Percentiles rank a stretch among this genome's conserved stretches.
Evolutionary conservation across 2,888 invertebrate genomes (phyloP).

Genomic region (Harpalus rufipes): DNA sequence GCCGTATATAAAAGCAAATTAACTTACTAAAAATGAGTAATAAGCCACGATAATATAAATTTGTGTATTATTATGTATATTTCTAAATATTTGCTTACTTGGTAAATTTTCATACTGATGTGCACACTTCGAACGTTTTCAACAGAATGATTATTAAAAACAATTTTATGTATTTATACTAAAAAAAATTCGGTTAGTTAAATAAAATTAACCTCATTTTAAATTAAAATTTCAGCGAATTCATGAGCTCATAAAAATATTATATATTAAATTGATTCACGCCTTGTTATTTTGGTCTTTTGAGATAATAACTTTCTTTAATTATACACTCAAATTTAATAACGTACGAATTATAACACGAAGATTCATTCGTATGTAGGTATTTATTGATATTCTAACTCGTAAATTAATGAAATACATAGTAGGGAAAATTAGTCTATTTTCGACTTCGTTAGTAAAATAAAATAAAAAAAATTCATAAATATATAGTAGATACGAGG

Average conservation of each 20-base stretch:
- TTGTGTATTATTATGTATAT: not conserved
- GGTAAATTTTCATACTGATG: conserved; percentile 52
- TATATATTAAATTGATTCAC: not conserved
- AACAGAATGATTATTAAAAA: conserved; percentile 7
- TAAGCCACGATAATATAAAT: too few relatives aligned
- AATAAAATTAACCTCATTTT: conserved; percentile 40
- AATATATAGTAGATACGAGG: too few relatives aligned
- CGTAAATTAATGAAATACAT: not conserved
- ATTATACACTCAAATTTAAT: conserved; percentile 36
- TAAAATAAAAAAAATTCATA: too few relatives aligned
- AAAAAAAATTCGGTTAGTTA: conserved; percentile 16
- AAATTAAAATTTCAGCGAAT: conserved; percentile 40
- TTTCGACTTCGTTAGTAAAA: too few relatives aligned
- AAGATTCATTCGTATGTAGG: not conserved
- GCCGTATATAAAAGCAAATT: too few relatives aligned
- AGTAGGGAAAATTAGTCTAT: too few relatives aligned
- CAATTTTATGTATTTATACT: conserved; percentile 49
- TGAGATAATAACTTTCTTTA: conserved; percentile 30
- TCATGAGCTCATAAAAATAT: conserved; percentile 11
- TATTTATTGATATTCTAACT: not conserved
- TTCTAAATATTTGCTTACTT: conserved; percentile 6
- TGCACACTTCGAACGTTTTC: conserved; percentile 14
- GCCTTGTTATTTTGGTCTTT: conserved; percentile 21
- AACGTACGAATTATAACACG: not conserved
- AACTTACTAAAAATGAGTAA: too few relatives aligned